Conservation (phyloP, 2,888 invertebrate species). For the Apodemia hepburni region DNA sequence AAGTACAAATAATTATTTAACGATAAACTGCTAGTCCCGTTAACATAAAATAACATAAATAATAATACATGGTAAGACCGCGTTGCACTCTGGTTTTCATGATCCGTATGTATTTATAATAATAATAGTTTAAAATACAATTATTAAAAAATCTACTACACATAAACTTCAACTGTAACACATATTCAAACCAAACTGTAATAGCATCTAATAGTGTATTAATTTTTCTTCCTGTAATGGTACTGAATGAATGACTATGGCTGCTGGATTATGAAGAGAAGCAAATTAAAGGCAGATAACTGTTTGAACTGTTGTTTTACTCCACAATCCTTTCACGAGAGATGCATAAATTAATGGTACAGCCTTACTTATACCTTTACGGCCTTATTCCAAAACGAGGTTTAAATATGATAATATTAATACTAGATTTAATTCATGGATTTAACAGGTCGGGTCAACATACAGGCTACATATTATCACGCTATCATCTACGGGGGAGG, state of each 20-base stretch:
- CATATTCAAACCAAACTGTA: slow-evolving; percentile 79
- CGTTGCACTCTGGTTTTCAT: slow-evolving; percentile 78
- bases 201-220: slow-evolving; percentile 76
- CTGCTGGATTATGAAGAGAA: slow-evolving; percentile 73
- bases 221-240: slow-evolving; percentile 78
- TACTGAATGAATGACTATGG: slow-evolving; percentile 77
- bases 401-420: no score
- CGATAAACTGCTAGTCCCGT: slow-evolving; percentile 73
- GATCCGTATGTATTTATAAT: slow-evolving; percentile 71
- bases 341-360: no score
- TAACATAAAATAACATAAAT: slow-evolving; percentile 45
- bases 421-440: no score
- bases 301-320: slow-evolving; percentile 75
- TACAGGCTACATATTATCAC: no score
- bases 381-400: no score
- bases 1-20: slow-evolving; percentile 76
- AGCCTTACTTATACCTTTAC: no score
- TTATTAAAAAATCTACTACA: slow-evolving; percentile 64
- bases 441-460: no score
- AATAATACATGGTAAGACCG: slow-evolving; percentile 61
- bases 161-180: slow-evolving; percentile 75
- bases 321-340: slow-evolving; percentile 26
- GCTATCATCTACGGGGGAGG: no score
- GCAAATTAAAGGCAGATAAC: slow-evolving; percentile 79
- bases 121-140: slow-evolving; percentile 65